Base-by-base conservation (phyloP, 2,797 vertebrate species). In the Lutjanus argentimaculatus region DNA sequence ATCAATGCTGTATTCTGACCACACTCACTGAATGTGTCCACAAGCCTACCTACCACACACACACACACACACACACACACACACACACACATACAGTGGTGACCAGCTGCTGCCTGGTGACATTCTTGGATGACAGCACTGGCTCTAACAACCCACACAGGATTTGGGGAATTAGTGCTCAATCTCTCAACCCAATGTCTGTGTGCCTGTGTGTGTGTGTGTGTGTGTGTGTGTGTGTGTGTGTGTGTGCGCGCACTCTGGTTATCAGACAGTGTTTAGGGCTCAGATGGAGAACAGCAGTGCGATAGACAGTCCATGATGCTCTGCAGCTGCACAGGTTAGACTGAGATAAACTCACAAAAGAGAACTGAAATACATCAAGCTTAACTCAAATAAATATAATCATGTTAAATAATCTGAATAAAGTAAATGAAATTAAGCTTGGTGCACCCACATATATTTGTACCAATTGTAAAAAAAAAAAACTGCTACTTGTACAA, bases 21-120 rank as follows among this genome's bases (percentile, higher is more conserved):
- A 63, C 45, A 75, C 43, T 67, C 15, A 12, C 30, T 69, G 45
- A 77, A 62, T 57, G 42, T 77, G 61, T 72, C 65, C 64, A 66
- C 42, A 74, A 40, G 42, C 67, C 15, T 52, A 64, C 63, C 36
- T 45, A 56, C 52, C 52, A 65, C 1, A 36, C 55, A 19, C n/a
- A 21, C 36, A 63, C 56, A 49, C 58, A 73, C 62, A 45, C 55
- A 40, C 57, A 71, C 51, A 70, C 14, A 64, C 25, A 71, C 48
- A 48, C 25, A 36, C 45, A 80, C 46, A 67, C 55, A 64, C 1
- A n/a, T n/a, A 78, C 72, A 79, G 74, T 63, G 79, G 73, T 89
- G 86, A 76, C 82, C 89, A 91, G 88, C 88, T 90, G 89, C 82
- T 88, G 88, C 79, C 75, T 79, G 83, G 88, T 89, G 86, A 91